A percentile compares a stretch with the other conserved stretches of the same genome.
Conservation (phyloP, 2,888 invertebrate species). For the Lasioglossum villosulum region DNA sequence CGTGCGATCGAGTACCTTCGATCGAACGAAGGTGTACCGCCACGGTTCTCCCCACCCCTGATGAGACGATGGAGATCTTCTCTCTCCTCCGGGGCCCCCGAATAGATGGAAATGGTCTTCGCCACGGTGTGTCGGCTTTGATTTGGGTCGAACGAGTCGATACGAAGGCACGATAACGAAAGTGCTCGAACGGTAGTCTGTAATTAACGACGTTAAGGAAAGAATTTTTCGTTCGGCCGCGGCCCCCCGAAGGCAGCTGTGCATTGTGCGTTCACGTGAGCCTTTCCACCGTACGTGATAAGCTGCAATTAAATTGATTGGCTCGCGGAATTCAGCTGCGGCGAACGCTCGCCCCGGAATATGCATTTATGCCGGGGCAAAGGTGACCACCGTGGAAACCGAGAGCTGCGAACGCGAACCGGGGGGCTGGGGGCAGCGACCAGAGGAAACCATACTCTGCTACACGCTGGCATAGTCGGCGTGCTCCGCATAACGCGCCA, state of each 20-base stretch:
- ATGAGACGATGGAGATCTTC: constrained; percentile 6
- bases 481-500: not conserved
- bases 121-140: constrained; percentile 62
- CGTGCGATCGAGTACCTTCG: constrained; percentile 2
- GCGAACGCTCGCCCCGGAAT: constrained; percentile 39
- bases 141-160: constrained; percentile 62
- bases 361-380: constrained; percentile 61
- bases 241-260: constrained; percentile 55
- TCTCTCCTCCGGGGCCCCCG: not conserved
- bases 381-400: constrained; percentile 46
- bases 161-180: constrained; percentile 76
- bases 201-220: constrained; percentile 76
- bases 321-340: constrained; percentile 62
- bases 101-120: constrained; percentile 49
- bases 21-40: constrained; percentile 5
- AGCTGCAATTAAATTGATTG: constrained; percentile 80
- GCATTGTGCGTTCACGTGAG: constrained; percentile 68
- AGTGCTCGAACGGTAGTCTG: constrained; percentile 77
- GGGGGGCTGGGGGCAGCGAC: not conserved
- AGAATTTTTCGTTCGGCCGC: constrained; percentile 58
- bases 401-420: not conserved
- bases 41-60: not conserved
- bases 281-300: constrained; percentile 75
- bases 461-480: not conserved
- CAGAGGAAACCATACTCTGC: not conserved